Evolutionary conservation across 2,888 invertebrate species (phyloP), one percentile per base, ranked within the genome.

Genomic region (Nemotelus nigrinus): DNA sequence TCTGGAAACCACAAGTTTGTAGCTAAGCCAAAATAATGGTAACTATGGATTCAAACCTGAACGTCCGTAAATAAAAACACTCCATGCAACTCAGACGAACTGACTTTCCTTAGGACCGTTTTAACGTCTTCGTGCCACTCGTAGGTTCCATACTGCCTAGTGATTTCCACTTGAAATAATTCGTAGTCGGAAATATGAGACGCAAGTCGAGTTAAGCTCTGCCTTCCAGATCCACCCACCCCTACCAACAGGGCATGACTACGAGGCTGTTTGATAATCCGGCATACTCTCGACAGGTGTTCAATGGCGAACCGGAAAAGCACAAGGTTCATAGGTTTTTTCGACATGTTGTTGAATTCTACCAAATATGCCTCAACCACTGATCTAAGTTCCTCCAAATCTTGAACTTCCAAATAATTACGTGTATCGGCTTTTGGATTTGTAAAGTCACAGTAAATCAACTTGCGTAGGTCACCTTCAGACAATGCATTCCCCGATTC

Each of bases 41-140:
- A 39, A 68, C 6, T 63, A 70, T 47, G 57, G 1, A 4, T 75
- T 64, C 64, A 64, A 58, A 93, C 94, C 90, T 98, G 97, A 48
- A 94, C 92, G 85, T 98, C 97, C 53, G 94, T 93, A 84, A 97
- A 97, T 2, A 98, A 88, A 85, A 98, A 97, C 1, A 96, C 96
- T 81, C 93, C 95, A 84, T 95, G 94, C 82, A 94, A 90, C 82
- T 97, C 97, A 0, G 94, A 92, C 25, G 93, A 91, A 79, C 96
- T 94, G 0, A 95, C 92, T 87, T 93, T 96, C 80, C 90, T 90
- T 71, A 97, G 86, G 80, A 97, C 93, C 60, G 88, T 88, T 85
- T 97, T 97, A 65, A 98, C 88, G 86, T 98, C 97, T 85, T 97
- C 97, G 82, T 95, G 92, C 96, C 97, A 98, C 84, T 97, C 97